Conservation (phyloP, 2,888 invertebrate species). For the Bombyx huttoni region DNA sequence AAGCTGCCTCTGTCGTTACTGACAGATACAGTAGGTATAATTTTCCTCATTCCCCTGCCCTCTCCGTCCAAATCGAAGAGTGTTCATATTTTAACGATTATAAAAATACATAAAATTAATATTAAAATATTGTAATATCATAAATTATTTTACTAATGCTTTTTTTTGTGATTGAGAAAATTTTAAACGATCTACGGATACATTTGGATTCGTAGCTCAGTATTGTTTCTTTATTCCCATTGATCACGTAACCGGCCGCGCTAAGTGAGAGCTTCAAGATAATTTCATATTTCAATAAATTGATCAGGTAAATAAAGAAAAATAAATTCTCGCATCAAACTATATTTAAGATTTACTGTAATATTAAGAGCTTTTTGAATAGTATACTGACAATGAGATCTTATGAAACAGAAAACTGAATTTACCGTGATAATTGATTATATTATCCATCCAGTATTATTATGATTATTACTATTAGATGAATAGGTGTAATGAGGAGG, state of each 20-base stretch:
- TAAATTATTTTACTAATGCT: background rate
- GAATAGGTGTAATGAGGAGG: constrained; percentile 50
- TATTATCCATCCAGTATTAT: constrained; percentile 69
- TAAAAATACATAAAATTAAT: constrained; percentile 28
- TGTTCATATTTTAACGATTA: constrained; percentile 48
- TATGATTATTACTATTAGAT: constrained; percentile 34
- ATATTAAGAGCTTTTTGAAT: constrained; percentile 65
- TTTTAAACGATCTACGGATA: no score
- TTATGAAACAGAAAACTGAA: constrained; percentile 59
- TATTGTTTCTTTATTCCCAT: no score
- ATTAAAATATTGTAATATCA: background rate
- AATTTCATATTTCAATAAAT: no score
- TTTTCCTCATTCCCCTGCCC: constrained; percentile 29
- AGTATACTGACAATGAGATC: constrained; percentile 65
- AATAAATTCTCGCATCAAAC: constrained; percentile 15
- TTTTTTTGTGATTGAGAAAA: background rate
- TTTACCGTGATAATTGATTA: constrained; percentile 62
- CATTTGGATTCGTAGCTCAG: no score
- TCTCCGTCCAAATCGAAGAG: constrained; percentile 63
- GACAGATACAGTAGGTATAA: background rate
- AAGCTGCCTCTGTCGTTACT: no score
- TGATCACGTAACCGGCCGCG: no score
- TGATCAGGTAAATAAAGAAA: no score
- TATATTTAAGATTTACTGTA: constrained; percentile 23
- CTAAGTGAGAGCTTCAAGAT: no score